These are phyloP conservation scores for Anolis carolinensis DNA, from an alignment of 2,113 vertebrate genomes.

Conservation along the genomic window DNA sequence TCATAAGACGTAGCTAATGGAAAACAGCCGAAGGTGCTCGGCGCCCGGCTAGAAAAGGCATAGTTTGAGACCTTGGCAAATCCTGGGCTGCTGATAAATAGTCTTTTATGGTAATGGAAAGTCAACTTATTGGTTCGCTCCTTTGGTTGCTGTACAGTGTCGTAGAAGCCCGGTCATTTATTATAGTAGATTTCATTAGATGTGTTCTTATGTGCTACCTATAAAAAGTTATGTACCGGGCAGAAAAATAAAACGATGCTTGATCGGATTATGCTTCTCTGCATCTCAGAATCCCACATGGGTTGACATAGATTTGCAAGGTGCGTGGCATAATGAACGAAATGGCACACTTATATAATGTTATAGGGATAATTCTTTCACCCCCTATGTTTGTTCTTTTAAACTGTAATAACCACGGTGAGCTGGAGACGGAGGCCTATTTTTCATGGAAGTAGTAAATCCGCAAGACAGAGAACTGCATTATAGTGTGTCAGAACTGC, in stretches of 20 bases:
- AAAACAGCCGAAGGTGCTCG: slow-evolving; percentile 26
- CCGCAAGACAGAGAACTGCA: no score
- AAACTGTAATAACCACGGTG: slow-evolving; percentile 11
- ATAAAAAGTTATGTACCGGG: slow-evolving; percentile 52
- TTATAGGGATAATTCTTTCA: slow-evolving; percentile 26
- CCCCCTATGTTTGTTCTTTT: slow-evolving; percentile 14
- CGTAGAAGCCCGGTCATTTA: slow-evolving; percentile 51
- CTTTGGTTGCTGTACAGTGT: slow-evolving; percentile 49
- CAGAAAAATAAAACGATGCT: slow-evolving; percentile 62
- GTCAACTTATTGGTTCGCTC: slow-evolving; percentile 50
- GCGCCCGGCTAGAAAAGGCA: slow-evolving; percentile 3
- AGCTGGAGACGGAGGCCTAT: background rate
- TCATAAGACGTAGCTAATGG: slow-evolving; percentile 13
- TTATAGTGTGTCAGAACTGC: no score
- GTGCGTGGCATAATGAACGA: slow-evolving; percentile 48
- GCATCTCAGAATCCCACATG: slow-evolving; percentile 56
- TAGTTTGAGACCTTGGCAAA: slow-evolving; percentile 20
- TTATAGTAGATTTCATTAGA: slow-evolving; percentile 66
- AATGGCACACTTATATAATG: slow-evolving; percentile 30
- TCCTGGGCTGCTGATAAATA: slow-evolving; percentile 45
- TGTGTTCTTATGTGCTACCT: slow-evolving; percentile 53
- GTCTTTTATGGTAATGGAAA: slow-evolving; percentile 33
- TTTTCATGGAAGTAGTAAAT: background rate
- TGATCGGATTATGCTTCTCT: slow-evolving; percentile 61
- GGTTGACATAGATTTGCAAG: slow-evolving; percentile 53